Evolutionary conservation across 2,888 invertebrate genomes (phyloP).

Genomic region (Xanthostigma xanthostigma): DNA sequence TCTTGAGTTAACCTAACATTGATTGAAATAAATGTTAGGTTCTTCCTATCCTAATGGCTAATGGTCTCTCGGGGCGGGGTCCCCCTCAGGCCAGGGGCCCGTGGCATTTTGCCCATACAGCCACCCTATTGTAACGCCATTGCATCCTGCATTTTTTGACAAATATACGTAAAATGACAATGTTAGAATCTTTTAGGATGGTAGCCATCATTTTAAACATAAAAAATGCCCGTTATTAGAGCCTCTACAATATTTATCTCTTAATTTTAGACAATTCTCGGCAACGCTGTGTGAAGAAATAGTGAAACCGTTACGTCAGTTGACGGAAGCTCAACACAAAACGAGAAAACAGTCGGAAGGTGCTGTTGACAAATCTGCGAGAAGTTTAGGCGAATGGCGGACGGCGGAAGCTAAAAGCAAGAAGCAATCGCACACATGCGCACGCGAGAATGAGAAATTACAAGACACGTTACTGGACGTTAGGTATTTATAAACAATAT

Average conservation of each 20-base stretch:
- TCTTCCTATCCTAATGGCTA: too few relatives aligned
- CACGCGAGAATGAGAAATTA: slow-evolving; percentile 81
- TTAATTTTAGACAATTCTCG: slow-evolving; percentile 52
- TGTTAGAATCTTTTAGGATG: too few relatives aligned
- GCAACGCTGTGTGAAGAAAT: slow-evolving; percentile 71
- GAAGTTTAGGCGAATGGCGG: slow-evolving; percentile 71
- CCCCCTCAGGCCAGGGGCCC: too few relatives aligned
- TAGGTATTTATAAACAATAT: slow-evolving; percentile 18
- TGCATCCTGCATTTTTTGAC: too few relatives aligned
- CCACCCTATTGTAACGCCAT: too few relatives aligned
- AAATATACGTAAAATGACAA: too few relatives aligned
- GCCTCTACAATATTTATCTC: neutral
- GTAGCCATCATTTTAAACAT: too few relatives aligned
- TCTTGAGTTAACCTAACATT: too few relatives aligned
- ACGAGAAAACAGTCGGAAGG: slow-evolving; percentile 57
- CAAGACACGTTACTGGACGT: slow-evolving; percentile 60
- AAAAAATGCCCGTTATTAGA: too few relatives aligned
- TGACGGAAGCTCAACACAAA: slow-evolving; percentile 56
- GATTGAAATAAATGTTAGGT: too few relatives aligned
- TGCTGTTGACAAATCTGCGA: slow-evolving; percentile 72
- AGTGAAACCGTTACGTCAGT: slow-evolving; percentile 68
- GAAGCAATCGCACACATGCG: slow-evolving; percentile 72
- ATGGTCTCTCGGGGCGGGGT: too few relatives aligned
- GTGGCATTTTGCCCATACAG: too few relatives aligned
- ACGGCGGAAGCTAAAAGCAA: slow-evolving; percentile 78